A percentile compares a stretch with the other conserved stretches of the same genome.
Conservation (phyloP, 2,888 invertebrate species). For the Sabatieria punctata region DNA sequence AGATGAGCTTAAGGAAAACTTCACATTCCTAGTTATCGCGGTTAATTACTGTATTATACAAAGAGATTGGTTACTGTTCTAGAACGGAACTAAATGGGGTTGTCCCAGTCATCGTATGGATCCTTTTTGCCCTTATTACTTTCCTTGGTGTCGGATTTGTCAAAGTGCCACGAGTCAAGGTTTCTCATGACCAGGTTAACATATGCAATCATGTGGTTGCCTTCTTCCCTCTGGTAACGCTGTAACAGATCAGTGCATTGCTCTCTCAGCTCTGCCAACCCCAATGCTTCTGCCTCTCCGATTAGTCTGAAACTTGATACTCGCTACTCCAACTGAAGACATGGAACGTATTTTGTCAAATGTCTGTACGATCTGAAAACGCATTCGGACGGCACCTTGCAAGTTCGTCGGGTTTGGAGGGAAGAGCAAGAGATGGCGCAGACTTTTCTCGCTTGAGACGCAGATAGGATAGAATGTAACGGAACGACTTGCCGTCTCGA, state of each 20-base stretch:
- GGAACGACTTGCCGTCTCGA: constrained; percentile 86
- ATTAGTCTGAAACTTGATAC: neutral
- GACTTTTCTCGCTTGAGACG: constrained; percentile 50
- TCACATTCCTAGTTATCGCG: too few species aligned
- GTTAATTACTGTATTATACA: too few species aligned
- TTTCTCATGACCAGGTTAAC: neutral
- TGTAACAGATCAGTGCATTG: constrained; percentile 6
- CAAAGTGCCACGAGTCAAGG: neutral
- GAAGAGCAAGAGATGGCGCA: neutral
- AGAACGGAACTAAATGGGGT: too few species aligned
- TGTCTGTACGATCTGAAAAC: neutral
- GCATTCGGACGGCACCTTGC: neutral
- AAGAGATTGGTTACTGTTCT: too few species aligned
- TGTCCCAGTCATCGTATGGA: neutral
- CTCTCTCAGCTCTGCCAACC: constrained; percentile 5
- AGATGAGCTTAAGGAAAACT: too few species aligned
- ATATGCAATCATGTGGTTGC: constrained; percentile 2
- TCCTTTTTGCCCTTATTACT: neutral
- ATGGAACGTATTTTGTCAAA: neutral
- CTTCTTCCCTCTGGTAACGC: constrained; percentile 5
- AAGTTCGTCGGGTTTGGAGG: constrained; percentile 7
- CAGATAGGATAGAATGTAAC: constrained; percentile 85
- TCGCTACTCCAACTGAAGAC: neutral
- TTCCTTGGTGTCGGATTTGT: neutral
- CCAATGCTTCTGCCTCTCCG: constrained; percentile 5